Base-by-base conservation (phyloP, 1,140 invertebrate species). In the Pseudoatta argentina region DNA sequence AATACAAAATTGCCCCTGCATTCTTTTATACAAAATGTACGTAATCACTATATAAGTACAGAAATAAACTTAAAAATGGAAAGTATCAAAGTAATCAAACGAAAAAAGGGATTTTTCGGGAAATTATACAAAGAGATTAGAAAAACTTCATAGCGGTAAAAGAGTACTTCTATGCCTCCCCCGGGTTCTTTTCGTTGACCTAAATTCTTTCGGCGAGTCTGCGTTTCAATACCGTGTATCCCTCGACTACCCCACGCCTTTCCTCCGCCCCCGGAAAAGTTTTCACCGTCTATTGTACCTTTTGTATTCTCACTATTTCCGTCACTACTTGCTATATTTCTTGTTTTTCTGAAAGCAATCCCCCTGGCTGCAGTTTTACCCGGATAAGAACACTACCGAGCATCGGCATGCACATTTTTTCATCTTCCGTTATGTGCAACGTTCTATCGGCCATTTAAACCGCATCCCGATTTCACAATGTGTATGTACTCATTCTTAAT, bases 221-320 rank as follows among this genome's bases (percentile, higher is more conserved):
- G 75, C 72, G 83, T 79, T 85, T 85, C 75, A 66, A 77, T 85
- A 77, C 39, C 79, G 21, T 48, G 24, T 24, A 77, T 64, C 64
- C 53, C 57, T 18, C 61, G 39, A 39, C 14, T 53, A 21, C 53
- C 3, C 55, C 7, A 21, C 55, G n/a, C 30, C 71, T 71, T 30
- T 44, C 61, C 61, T 67, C 21, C 48, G 72, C 57, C 66, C n/a
- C 12, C 27, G 75, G 67, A 86, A 72, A 89, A 89, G 69, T 89
- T 89, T 89, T 89, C 85, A 82, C 76, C 87, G 85, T 21, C 77
- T 77, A 88, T 89, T 89, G 87, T 72, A 61, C 57, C 88, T 86
- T 89, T 89, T 89, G 88, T 89, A 59, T 72, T 48, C 27, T 69
- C 53, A 59, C 57, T 55, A 63, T 85, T 79, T 67, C 72, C 81